These are phyloP conservation scores for Aphyosemion australe DNA, from an alignment of 2,113 vertebrate genomes.

Conservation along the genomic window DNA sequence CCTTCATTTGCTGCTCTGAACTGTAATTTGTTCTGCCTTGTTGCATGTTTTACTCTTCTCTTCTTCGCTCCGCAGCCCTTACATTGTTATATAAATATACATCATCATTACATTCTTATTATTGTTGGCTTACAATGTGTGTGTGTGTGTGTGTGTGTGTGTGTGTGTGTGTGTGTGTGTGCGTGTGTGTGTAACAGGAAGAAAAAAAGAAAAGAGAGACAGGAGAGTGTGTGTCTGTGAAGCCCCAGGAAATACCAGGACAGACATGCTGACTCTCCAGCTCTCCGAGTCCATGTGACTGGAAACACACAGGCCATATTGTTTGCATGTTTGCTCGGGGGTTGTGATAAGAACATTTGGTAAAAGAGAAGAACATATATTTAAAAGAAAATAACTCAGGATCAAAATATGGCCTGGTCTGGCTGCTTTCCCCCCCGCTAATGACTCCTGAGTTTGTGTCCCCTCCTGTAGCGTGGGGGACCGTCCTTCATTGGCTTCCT, in stretches of 20 bases:
- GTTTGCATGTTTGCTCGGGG: slow-evolving; percentile 65
- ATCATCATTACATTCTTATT: slow-evolving; percentile 1
- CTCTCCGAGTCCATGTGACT: slow-evolving; percentile 70
- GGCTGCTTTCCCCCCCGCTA: neutral
- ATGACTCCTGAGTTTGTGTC: slow-evolving; percentile 33
- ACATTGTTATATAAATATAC: slow-evolving; percentile 3
- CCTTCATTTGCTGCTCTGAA: slow-evolving; percentile 2
- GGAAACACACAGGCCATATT: slow-evolving; percentile 77
- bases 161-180: slow-evolving; percentile 1
- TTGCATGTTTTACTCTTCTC: slow-evolving; percentile 1
- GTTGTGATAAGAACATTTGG: slow-evolving; percentile 67
- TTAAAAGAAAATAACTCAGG: slow-evolving; percentile 17
- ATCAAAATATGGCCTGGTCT: slow-evolving; percentile 19
- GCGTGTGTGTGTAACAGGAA: slow-evolving; percentile 6
- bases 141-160: slow-evolving; percentile 24
- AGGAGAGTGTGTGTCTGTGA: slow-evolving; percentile 68
- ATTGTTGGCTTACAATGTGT: slow-evolving; percentile 23
- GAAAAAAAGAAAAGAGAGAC: neutral
- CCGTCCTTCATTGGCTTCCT: slow-evolving; percentile 44
- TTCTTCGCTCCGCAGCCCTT: slow-evolving; percentile 1
- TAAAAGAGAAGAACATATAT: slow-evolving; percentile 43
- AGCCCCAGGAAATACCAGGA: slow-evolving; percentile 85
- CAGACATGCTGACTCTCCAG: slow-evolving; percentile 80
- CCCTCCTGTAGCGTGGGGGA: slow-evolving; percentile 15
- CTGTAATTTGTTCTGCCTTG: slow-evolving; percentile 8